Evolutionary conservation across 1,140 invertebrate genomes (phyloP), one percentile per base, ranked within the genome.

Genomic region (Bombus confusus): DNA sequence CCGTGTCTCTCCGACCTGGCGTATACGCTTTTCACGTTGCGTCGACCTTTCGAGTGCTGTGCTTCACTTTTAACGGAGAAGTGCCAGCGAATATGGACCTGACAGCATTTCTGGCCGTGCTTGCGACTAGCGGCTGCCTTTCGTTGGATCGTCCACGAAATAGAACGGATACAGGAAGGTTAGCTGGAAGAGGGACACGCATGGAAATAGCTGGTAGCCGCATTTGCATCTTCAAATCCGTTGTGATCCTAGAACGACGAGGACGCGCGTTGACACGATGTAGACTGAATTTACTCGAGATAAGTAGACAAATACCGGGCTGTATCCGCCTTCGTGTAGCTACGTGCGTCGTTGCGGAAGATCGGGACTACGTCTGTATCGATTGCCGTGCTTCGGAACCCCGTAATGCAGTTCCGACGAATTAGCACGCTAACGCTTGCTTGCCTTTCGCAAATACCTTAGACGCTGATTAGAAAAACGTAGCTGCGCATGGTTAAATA

Each of bases 151-250:
- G 52, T 28, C 25, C 37, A 9, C 80, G 25, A 25, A 57, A 59
- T 57, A 57, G 79, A n/a, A 57, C 66, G 47, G 25, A 43, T 41
- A 68, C 47, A 37, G 66, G 52, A 28, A 47, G 41, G 43, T 66
- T 69, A 15, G n/a, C 28, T 52, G 4, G 73, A 3, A n/a, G 25
- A 59, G 25, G 43, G 66, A 69, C 71, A 83, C 76, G 76, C 83
- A 52, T 86, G 88, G 86, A 91, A 88, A 66, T 88, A 68, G 43
- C 75, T 47, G 79, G 64, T 18, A 25, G 57, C 18, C 79, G 77
- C 89, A 91, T 91, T 92, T 92, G 90, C 91, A 91, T 91, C 87
- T 86, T 83, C 62, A 90, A 92, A 91, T 92, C 88, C 88, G 87
- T 87, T 88, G 86, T 90, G 89, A 90, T 90, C 84, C 89, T 52